phyloP scores from a whole-genome alignment of 1,140 invertebrate species.

The Ephestia elutella region DNA sequence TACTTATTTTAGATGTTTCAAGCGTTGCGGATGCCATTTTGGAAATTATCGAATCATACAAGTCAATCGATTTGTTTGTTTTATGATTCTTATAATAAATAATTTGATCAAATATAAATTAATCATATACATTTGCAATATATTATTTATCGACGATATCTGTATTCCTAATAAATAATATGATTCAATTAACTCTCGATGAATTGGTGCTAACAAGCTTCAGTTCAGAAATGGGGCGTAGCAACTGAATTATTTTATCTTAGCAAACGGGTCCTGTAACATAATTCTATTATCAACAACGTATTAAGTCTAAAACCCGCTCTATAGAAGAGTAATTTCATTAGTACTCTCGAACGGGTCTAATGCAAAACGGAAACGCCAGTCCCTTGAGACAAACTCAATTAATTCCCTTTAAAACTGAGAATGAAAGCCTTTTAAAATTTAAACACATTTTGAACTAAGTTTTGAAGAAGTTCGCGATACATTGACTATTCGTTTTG shows the following conservation, averaged over 20 bases:
- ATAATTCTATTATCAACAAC: slow-evolving; percentile 9
- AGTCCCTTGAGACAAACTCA: slow-evolving; percentile 67
- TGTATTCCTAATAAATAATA: too few species aligned
- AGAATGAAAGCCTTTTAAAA: slow-evolving; percentile 61
- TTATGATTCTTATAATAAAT: too few species aligned
- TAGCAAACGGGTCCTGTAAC: background rate
- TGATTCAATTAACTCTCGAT: too few species aligned
- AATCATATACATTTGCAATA: too few species aligned
- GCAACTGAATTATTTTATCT: background rate
- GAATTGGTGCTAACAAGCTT: background rate
- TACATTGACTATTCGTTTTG: slow-evolving; percentile 16
- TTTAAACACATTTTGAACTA: slow-evolving; percentile 59
- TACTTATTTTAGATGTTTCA: too few species aligned
- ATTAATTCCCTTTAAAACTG: slow-evolving; percentile 65
- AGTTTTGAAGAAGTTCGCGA: slow-evolving; percentile 10
- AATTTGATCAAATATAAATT: too few species aligned
- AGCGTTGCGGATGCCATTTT: too few species aligned
- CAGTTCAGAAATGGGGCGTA: background rate
- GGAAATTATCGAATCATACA: too few species aligned
- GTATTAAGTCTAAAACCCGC: slow-evolving; percentile 9
- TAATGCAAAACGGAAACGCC: slow-evolving; percentile 64
- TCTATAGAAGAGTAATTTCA: slow-evolving; percentile 52
- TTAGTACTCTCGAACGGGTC: slow-evolving; percentile 51
- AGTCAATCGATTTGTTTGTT: too few species aligned
- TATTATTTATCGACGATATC: too few species aligned